Evolutionary conservation across 2,113 vertebrate species (phyloP), one percentile per base, ranked within the genome.

Genomic region (Paraplagusia blochii): DNA sequence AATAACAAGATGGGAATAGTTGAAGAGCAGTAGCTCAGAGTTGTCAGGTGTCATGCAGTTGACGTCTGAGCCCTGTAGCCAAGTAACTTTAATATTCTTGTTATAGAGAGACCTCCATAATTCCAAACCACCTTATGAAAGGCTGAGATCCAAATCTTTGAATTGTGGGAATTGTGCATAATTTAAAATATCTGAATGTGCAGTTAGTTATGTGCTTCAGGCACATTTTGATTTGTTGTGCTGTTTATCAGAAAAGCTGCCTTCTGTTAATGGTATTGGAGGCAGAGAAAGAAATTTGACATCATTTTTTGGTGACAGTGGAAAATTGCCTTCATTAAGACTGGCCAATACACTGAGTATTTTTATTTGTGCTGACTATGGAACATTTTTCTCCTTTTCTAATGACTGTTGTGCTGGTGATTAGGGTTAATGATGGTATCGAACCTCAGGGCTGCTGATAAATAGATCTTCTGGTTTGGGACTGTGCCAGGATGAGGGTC

Each of bases 181-280:
- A 39, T 49, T 50, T 67, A 33, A 58, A 76, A 58, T 74, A 50
- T 66, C 48, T 47, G 44, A 50, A 17, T 53, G 16, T 65, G 29
- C 18, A 48, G 40, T 67, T 53, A 43, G 52, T 48, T 56, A 43
- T 45, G 22, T 52, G 68, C 66, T 59, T 1, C 17, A 58, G 62
- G 63, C 67, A 14, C 44, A 14, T 13, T 44, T 53, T 49, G 48
- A 56, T 76, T 58, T 72, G 47, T 45, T 62, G 38, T 44, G 53
- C 62, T 63, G 64, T 46, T 55, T 48, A 56, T 59, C 14, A 50
- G 22, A 55, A 53, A 29, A 58, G 43, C 18, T 9, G 10, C 34
- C 44, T 65, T 9, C 15, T n/a, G 44, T 60, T 38, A 80, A 71
- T 60, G 48, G 13, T 60, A 72, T 72, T 47, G 65, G 70, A 81